These are phyloP conservation scores for Phacellophora camtschatica DNA, from an alignment of 30 jellyfish, hydroid and myxozoan species.

Conservation along the genomic window DNA sequence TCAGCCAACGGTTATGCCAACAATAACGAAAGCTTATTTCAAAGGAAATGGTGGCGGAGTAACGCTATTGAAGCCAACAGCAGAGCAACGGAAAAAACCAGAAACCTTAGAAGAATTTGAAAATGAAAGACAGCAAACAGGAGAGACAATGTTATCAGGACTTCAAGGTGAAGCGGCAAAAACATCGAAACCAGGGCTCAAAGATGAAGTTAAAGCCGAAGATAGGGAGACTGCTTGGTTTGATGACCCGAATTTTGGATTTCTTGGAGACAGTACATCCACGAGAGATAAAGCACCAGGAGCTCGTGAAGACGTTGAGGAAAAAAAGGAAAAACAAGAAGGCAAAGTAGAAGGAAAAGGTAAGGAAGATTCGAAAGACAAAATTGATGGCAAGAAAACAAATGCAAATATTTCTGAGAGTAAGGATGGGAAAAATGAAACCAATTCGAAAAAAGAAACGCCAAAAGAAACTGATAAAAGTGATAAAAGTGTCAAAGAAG, in stretches of 20 bases:
- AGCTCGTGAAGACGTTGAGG: not conserved
- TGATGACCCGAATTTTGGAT: constrained; percentile 29
- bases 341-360: not conserved
- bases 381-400: not conserved
- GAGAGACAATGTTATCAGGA: not conserved
- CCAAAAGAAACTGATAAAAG: not conserved
- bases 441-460: not conserved
- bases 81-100: constrained; percentile 32
- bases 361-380: not conserved
- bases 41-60: constrained; percentile 4
- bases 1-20: not conserved
- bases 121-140: not conserved
- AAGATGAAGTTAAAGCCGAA: not conserved
- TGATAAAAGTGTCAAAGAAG: not conserved
- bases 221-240: not conserved
- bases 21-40: not conserved
- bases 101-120: constrained; percentile 82
- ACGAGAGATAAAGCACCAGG: constrained; percentile 15
- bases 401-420: not conserved
- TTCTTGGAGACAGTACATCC: constrained; percentile 54
- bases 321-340: not conserved
- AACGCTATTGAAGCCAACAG: constrained; percentile 42
- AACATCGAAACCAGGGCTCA: not conserved
- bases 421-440: not conserved
- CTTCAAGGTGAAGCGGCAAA: not conserved